These are phyloP conservation scores for Lissocephala sabroskyi DNA, from an alignment of 2,888 invertebrate species.

Conservation along the genomic window DNA sequence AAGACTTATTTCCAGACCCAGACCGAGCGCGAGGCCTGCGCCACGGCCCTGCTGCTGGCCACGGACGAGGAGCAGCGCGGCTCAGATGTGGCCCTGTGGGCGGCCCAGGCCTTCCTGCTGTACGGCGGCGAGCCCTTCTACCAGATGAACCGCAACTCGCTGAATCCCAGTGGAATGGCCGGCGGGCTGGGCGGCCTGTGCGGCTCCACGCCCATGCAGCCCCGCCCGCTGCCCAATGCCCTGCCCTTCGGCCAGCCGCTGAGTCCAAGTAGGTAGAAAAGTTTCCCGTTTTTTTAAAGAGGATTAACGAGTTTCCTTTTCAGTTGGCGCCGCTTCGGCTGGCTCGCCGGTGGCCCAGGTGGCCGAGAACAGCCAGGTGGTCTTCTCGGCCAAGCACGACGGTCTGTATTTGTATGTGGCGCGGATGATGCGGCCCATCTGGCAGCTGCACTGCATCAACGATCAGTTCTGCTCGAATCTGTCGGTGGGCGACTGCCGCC, in stretches of 20 bases:
- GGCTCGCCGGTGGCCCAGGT: background rate
- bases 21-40: slow-evolving; percentile 90
- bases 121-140: slow-evolving; percentile 85
- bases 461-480: slow-evolving; percentile 80
- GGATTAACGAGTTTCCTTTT: slow-evolving; percentile 4
- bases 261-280: slow-evolving; percentile 71
- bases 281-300: background rate
- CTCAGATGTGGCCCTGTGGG: slow-evolving; percentile 86
- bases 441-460: slow-evolving; percentile 86
- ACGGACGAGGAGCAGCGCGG: slow-evolving; percentile 78
- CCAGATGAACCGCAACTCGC: slow-evolving; percentile 25
- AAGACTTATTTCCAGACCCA: slow-evolving; percentile 89
- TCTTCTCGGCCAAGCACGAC: slow-evolving; percentile 89
- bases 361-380: slow-evolving; percentile 33
- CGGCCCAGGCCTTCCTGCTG: slow-evolving; percentile 91
- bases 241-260: slow-evolving; percentile 47
- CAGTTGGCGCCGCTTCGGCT: slow-evolving; percentile 3
- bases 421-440: slow-evolving; percentile 89
- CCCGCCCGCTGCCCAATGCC: slow-evolving; percentile 21
- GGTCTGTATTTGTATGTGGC: slow-evolving; percentile 93
- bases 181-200: slow-evolving; percentile 62
- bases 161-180: slow-evolving; percentile 27
- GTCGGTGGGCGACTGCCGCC: slow-evolving; percentile 80
- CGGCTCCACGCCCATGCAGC: slow-evolving; percentile 71
- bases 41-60: slow-evolving; percentile 88